Conservation (phyloP, 2,113 vertebrate species). For the Taxidea taxus region DNA sequence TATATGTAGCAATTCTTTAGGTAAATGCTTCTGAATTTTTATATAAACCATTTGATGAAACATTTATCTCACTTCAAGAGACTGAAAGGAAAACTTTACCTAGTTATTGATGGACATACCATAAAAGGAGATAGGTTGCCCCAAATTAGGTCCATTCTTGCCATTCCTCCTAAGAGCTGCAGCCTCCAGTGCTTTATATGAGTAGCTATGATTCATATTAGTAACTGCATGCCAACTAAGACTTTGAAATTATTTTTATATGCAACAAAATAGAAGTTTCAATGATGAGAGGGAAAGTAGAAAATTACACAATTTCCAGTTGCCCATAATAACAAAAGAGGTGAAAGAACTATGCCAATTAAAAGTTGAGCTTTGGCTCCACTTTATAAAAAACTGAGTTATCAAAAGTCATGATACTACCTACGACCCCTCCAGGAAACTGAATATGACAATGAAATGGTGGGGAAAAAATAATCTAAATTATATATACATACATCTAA, state of each 20-base stretch:
- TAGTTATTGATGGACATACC: neutral
- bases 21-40: neutral
- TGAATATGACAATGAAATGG: neutral
- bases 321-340: neutral
- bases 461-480: neutral
- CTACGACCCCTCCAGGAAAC: neutral
- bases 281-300: neutral
- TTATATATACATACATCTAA: neutral
- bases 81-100: neutral
- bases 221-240: neutral
- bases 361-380: neutral
- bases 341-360: neutral
- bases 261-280: neutral
- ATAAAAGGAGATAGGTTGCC: accelerated
- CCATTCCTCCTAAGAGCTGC: neutral
- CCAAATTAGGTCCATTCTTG: neutral
- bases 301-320: neutral
- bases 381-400: neutral
- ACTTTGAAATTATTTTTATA: neutral
- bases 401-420: neutral
- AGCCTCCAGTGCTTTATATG: neutral
- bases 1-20: neutral
- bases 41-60: neutral
- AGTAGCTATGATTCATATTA: neutral
- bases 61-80: neutral